phyloP scores from a whole-genome alignment of 2,888 invertebrate genomes.

The Lagria hirta region DNA sequence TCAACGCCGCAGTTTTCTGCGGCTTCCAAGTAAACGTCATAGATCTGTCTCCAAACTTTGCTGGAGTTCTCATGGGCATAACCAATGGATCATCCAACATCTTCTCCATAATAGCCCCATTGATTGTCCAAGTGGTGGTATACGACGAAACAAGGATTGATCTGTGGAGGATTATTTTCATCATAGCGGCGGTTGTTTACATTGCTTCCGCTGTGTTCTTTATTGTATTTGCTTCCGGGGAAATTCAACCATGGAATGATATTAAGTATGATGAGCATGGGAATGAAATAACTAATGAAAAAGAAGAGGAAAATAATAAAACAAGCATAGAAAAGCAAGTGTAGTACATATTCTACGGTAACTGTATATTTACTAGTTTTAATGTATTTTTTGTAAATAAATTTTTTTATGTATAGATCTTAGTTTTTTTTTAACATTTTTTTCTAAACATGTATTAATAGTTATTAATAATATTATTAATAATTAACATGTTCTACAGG shows the following conservation, averaged over 20 bases:
- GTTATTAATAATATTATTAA: too few relatives aligned
- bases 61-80: conserved; percentile 82
- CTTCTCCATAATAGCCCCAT: conserved; percentile 57
- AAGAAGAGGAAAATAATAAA: conserved; percentile 4
- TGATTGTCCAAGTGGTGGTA: conserved; percentile 19
- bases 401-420: too few relatives aligned
- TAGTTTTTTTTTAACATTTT: too few relatives aligned
- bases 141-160: conserved; percentile 56
- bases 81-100: conserved; percentile 77
- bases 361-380: too few relatives aligned
- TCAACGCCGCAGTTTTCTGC: conserved; percentile 71
- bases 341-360: too few relatives aligned
- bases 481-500: too few relatives aligned
- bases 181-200: conserved; percentile 70
- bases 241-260: conserved; percentile 66
- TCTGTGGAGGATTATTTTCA: conserved; percentile 77
- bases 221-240: conserved; percentile 66
- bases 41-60: conserved; percentile 81
- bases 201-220: conserved; percentile 70
- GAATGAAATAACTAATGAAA: conserved; percentile 16
- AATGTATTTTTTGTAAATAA: too few relatives aligned
- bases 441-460: too few relatives aligned
- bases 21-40: conserved; percentile 80
- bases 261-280: too few relatives aligned
- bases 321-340: too few relatives aligned